Conservation (phyloP, 1,140 invertebrate genomes). For the Trichonephila clavata region DNA sequence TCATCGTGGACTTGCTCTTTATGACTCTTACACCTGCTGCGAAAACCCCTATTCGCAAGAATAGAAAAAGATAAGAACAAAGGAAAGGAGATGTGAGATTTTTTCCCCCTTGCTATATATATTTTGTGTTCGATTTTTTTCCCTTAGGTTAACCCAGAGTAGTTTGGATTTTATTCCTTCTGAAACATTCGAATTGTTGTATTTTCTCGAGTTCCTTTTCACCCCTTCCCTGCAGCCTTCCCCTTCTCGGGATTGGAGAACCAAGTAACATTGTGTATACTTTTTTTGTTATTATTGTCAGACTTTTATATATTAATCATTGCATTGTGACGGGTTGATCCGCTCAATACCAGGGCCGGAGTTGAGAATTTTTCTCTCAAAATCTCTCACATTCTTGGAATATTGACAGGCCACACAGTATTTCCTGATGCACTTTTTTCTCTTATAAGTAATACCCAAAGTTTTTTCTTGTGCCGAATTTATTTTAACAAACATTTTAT, state of each 20-base stretch:
- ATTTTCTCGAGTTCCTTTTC: not conserved
- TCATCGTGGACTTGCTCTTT: slow-evolving; percentile 66
- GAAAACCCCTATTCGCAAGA: slow-evolving; percentile 44
- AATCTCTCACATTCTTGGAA: not conserved
- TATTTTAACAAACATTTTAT: too few relatives aligned
- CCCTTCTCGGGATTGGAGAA: not conserved
- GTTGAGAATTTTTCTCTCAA: not conserved
- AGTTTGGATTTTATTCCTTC: slow-evolving; percentile 10
- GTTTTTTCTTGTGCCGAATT: not conserved
- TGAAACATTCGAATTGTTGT: not conserved
- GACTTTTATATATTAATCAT: slow-evolving; percentile 29
- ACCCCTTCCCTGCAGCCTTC: not conserved
- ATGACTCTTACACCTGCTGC: slow-evolving; percentile 70
- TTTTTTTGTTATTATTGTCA: not conserved
- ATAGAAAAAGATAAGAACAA: slow-evolving; percentile 56
- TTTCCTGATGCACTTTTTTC: not conserved
- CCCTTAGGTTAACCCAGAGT: not conserved
- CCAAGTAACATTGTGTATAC: not conserved
- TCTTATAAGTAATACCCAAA: not conserved
- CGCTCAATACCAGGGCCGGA: not conserved
- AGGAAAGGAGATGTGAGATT: not conserved
- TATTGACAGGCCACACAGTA: not conserved
- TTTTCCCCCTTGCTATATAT: not conserved
- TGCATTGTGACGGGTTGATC: slow-evolving; percentile 14
- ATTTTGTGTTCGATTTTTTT: slow-evolving; percentile 31